These are phyloP conservation scores for Diogma glabrata DNA, from an alignment of 2,888 invertebrate species.

Conservation along the genomic window DNA sequence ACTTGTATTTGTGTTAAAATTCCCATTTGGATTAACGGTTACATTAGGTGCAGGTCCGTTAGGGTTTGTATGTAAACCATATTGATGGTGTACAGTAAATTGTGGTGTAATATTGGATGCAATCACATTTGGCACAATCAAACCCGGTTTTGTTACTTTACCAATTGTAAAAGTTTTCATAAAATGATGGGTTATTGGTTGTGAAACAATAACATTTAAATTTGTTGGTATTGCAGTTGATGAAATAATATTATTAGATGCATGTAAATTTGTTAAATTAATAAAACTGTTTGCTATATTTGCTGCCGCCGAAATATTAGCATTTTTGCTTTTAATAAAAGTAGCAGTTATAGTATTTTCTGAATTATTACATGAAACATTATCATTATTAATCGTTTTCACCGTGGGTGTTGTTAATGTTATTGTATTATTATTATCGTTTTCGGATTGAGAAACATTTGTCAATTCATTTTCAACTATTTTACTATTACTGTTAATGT, in stretches of 20 bases:
- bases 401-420: not conserved
- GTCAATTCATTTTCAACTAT: not conserved
- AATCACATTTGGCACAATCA: constrained; percentile 18
- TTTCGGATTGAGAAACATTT: too few relatives aligned
- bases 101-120: constrained; percentile 16
- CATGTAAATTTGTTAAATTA: constrained; percentile 17
- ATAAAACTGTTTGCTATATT: constrained; percentile 19
- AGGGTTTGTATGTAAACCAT: constrained; percentile 14
- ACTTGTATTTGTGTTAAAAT: constrained; percentile 23
- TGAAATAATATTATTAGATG: constrained; percentile 11
- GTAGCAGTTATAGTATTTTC: constrained; percentile 6
- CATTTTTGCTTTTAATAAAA: constrained; percentile 5
- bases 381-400: constrained; percentile 9
- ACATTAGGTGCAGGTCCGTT: constrained; percentile 54
- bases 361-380: constrained; percentile 8
- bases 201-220: constrained; percentile 16
- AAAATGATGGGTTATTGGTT: constrained; percentile 16
- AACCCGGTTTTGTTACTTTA: constrained; percentile 11
- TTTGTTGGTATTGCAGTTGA: constrained; percentile 9
- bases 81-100: constrained; percentile 19
- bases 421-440: constrained; percentile 8
- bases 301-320: constrained; percentile 17
- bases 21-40: constrained; percentile 50
- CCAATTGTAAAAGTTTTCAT: constrained; percentile 17
- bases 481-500: not conserved